phyloP scores from a whole-genome alignment of 1,140 invertebrate species.

The Rhyzopertha dominica region DNA sequence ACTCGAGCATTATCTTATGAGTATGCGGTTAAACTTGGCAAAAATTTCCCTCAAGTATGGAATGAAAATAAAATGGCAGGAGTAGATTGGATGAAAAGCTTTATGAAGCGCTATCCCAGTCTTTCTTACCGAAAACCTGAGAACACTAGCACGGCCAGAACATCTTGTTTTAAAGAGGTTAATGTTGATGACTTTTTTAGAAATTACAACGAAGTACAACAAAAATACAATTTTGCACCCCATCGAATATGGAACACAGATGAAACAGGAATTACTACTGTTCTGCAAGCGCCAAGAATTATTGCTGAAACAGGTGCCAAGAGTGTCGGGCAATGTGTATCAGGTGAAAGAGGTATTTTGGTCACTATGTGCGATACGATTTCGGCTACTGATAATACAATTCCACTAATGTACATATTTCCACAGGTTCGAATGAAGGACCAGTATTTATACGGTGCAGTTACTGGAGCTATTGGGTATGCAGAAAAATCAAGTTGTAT shows the following conservation, averaged over 20 bases:
- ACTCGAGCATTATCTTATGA: slow-evolving; percentile 29
- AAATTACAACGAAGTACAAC: slow-evolving; percentile 21
- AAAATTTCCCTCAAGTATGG: slow-evolving; percentile 38
- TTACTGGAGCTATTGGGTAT: slow-evolving; percentile 22
- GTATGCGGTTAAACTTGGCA: slow-evolving; percentile 24
- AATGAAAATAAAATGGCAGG: slow-evolving; percentile 34
- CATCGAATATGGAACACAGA: slow-evolving; percentile 44
- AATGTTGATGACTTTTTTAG: slow-evolving; percentile 40
- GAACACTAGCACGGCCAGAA: slow-evolving; percentile 39
- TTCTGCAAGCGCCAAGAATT: slow-evolving; percentile 43
- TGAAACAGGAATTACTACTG: slow-evolving; percentile 47
- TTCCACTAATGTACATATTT: slow-evolving; percentile 41
- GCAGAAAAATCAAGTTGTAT: slow-evolving; percentile 24
- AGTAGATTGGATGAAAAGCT: slow-evolving; percentile 40
- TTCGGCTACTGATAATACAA: slow-evolving; percentile 35
- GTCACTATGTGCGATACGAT: slow-evolving; percentile 38
- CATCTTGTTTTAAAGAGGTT: slow-evolving; percentile 43
- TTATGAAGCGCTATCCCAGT: slow-evolving; percentile 34
- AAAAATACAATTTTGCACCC: slow-evolving; percentile 35
- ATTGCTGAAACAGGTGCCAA: slow-evolving; percentile 41
- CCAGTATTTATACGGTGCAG: slow-evolving; percentile 34
- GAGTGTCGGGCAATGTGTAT: slow-evolving; percentile 42
- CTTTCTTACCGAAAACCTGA: slow-evolving; percentile 39
- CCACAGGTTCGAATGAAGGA: slow-evolving; percentile 35
- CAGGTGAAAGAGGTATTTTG: slow-evolving; percentile 41